Base-by-base conservation (phyloP, 2,888 invertebrate genomes). In the Dinocampus coccinellae region DNA sequence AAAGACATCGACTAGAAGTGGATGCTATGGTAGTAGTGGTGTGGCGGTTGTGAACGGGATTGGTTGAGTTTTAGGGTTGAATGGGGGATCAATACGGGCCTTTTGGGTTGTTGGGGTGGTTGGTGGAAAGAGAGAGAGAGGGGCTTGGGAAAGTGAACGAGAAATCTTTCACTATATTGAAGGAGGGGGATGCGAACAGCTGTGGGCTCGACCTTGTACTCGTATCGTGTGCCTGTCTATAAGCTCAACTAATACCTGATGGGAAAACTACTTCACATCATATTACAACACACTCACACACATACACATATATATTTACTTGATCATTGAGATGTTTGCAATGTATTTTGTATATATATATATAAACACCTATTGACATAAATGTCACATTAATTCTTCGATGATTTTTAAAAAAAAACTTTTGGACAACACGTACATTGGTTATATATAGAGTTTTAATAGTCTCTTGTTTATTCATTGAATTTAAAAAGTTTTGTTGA, bases 1-100 rank as follows among this genome's bases (percentile, higher is more conserved):
- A 47, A 22, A 33, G 53, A n/a, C 20, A 29, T 13, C 57, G 57
- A 60, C n/a, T 29, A 3, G 7, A 53, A 61, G 70, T 57, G 69
- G 69, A 52, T 33, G 42, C 61, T 60, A 52, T 22, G 57, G 52
- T 13, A 47, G 53, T n/a, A 52, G n/a, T n/a, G n/a, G 34, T 47
- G n/a, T n/a, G 57, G 77, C 75, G 70, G 73, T 77, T 75, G 68
- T 75, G 78, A 76, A 78, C 68, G 78, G 78, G 82, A 80, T 84
- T 83, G 82, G 82, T 78, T 78, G 79, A 76, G 78, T 3, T 80
- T 80, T 76, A 74, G 78, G 78, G 20, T 78, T 75, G 75, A 78
- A 80, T 81, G 79, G 78, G 79, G 77, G 84, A 84, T 84, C 84
- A 81, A 84, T 84, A 84, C 84, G 75, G 82, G 79, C 71, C 69